Percentiles rank a stretch among this genome's conserved stretches.
Conservation (phyloP, 2,113 vertebrate genomes). For the Nothoprocta pentlandii region DNA sequence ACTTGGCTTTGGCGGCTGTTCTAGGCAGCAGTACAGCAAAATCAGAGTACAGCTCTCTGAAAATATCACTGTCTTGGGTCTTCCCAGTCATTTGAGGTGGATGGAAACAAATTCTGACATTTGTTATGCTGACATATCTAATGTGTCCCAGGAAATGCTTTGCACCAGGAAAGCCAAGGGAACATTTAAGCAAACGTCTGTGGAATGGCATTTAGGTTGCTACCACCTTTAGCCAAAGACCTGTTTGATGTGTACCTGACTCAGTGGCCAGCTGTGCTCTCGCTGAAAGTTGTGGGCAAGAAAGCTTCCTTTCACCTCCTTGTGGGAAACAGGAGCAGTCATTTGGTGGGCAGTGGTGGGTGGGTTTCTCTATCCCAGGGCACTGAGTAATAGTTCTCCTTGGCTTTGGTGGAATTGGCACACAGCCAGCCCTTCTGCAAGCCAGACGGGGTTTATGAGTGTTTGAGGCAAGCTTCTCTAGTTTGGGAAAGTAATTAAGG, state of each 20-base stretch:
- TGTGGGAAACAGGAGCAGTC: neutral
- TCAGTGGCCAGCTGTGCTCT: accelerated
- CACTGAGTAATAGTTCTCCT: neutral
- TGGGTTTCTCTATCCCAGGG: neutral
- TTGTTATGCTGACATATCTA: neutral
- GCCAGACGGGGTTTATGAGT: neutral
- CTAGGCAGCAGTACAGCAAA: neutral
- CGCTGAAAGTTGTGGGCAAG: neutral
- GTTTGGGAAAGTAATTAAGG: slow-evolving; percentile 2
- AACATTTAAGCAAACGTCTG: neutral
- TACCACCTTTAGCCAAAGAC: neutral
- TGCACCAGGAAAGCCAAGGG: neutral
- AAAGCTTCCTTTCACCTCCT: neutral
- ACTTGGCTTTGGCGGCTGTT: neutral
- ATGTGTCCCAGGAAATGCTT: neutral
- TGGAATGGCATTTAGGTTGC: neutral
- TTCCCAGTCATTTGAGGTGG: neutral
- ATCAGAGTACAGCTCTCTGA: neutral
- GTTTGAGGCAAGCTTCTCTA: neutral
- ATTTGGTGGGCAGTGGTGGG: neutral
- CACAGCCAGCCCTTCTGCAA: neutral
- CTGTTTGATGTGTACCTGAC: neutral
- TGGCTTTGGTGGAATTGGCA: neutral
- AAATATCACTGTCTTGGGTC: neutral
- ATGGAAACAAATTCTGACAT: neutral